Conservation (phyloP, 2,888 invertebrate species). For the Alentia gelatinosa region DNA sequence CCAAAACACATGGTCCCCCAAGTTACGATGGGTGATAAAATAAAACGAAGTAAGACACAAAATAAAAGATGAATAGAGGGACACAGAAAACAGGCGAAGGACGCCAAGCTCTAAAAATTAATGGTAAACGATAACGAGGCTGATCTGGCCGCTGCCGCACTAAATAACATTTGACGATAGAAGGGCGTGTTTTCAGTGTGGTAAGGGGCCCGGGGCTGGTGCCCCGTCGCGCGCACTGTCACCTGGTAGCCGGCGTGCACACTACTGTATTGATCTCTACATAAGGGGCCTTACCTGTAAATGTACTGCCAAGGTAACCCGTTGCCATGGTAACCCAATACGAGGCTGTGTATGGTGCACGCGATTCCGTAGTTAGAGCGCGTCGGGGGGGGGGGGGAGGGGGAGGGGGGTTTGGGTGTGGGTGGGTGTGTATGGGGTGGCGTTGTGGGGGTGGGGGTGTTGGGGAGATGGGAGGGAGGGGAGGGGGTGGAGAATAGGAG, state of each 20-base stretch:
- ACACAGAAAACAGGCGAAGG: background rate
- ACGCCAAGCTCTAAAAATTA: background rate
- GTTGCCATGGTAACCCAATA: conserved; percentile 27
- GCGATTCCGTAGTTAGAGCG: conserved; percentile 15
- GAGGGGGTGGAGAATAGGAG: background rate
- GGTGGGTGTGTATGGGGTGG: background rate
- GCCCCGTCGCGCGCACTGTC: background rate
- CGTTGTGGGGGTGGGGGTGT: background rate
- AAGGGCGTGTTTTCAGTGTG: background rate
- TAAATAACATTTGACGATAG: background rate
- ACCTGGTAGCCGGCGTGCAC: background rate
- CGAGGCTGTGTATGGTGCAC: background rate
- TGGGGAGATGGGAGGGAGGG: background rate
- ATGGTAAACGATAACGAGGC: background rate
- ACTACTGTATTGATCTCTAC: background rate
- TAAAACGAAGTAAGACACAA: no score
- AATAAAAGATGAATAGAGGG: no score
- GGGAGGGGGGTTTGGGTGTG: background rate
- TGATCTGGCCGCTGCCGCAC: background rate
- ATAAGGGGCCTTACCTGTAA: conserved; percentile 31
- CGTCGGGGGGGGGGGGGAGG: background rate
- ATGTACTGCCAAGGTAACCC: conserved; percentile 27
- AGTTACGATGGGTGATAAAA: no score
- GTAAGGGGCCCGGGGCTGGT: background rate
- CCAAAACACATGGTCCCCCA: no score